Base-by-base conservation (phyloP, 2,797 vertebrate genomes). In the Buphagus erythrorhynchus region DNA sequence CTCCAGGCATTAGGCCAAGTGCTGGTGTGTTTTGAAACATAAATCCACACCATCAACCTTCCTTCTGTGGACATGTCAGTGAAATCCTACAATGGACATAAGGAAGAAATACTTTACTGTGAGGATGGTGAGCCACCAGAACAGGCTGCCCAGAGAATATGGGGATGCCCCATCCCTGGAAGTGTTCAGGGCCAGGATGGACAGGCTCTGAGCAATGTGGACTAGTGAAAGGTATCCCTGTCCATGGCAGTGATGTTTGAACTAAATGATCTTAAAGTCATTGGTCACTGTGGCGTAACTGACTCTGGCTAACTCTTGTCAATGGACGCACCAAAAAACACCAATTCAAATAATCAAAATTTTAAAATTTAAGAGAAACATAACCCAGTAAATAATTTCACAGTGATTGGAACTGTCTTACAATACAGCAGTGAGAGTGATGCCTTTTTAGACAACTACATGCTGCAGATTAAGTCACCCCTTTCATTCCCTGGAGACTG, bases 1-100 rank as follows among this genome's bases (percentile, higher is more conserved):
- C 36, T 49, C 45, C 13, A 35, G 19, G 26, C 24, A 43, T 10
- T 9, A 52, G 11, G 49, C 13, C 31, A 63, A 31, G 25, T 1
- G 14, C 15, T 25, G 14, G 8, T 51, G 35, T 12, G 24, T 18
- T 58, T 16, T 31, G 16, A 63, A 86, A 67, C 20, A 49, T 11
- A 67, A 74, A 74, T 18, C 17, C 31, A 46, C 11, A 45, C 0
- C 28, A 18, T 5, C 48, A 42, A 29, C 16, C n/a, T 61, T 77
- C n/a, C 61, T 61, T 55, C 48, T n/a, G 26, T 5, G n/a, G 14
- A 59, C 0, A 0, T 7, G 22, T 26, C 28, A 42, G 10, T 9
- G 12, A 80, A 69, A 20, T 25, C 15, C 36, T 35, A 66, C 6
- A n/a, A 7, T 0, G 8, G 29, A 57, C 6, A 11, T 9, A 40